Evolutionary conservation across 2,888 invertebrate species (phyloP).

Genomic region (Galeruca laticollis): DNA sequence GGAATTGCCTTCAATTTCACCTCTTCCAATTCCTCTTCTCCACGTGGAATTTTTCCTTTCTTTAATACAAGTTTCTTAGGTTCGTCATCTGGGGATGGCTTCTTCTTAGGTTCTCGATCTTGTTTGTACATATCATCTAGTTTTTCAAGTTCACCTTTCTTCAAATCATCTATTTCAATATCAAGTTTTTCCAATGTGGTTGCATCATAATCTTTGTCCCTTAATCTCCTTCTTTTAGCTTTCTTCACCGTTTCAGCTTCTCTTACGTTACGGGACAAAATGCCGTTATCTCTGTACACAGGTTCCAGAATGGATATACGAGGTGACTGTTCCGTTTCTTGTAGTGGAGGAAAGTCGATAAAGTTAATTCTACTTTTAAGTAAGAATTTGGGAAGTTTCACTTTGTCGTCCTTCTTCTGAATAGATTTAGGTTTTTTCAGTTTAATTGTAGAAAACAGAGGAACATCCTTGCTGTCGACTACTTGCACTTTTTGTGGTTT

Average conservation of each 20-base stretch:
- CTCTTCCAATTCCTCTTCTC: constrained; percentile 57
- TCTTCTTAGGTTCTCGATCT: constrained; percentile 52
- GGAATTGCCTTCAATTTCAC: constrained; percentile 62
- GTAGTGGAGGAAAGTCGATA: constrained; percentile 65
- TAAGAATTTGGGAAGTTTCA: constrained; percentile 74
- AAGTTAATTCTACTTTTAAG: constrained; percentile 79
- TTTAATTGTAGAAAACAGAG: constrained; percentile 73
- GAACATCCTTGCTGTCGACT: constrained; percentile 68
- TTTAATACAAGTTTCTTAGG: constrained; percentile 59
- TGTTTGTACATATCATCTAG: constrained; percentile 60
- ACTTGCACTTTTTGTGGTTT: constrained; percentile 74
- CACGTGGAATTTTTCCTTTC: constrained; percentile 62
- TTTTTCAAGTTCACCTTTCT: constrained; percentile 62
- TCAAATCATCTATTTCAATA: constrained; percentile 64
- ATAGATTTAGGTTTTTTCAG: constrained; percentile 67
- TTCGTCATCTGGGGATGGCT: constrained; percentile 48
- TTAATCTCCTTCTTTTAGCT: constrained; percentile 62
- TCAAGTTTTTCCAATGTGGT: constrained; percentile 67
- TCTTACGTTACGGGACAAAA: constrained; percentile 68
- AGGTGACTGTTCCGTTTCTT: constrained; percentile 60
- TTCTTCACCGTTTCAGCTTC: constrained; percentile 64
- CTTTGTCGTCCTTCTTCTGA: constrained; percentile 60
- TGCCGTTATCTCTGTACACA: constrained; percentile 62
- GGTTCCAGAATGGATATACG: constrained; percentile 62
- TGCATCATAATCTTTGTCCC: constrained; percentile 62